A percentile compares a stretch with the other conserved stretches of the same genome.
Evolutionary conservation across 2,888 invertebrate genomes (phyloP).

Genomic region (Conchocele bisecta): DNA sequence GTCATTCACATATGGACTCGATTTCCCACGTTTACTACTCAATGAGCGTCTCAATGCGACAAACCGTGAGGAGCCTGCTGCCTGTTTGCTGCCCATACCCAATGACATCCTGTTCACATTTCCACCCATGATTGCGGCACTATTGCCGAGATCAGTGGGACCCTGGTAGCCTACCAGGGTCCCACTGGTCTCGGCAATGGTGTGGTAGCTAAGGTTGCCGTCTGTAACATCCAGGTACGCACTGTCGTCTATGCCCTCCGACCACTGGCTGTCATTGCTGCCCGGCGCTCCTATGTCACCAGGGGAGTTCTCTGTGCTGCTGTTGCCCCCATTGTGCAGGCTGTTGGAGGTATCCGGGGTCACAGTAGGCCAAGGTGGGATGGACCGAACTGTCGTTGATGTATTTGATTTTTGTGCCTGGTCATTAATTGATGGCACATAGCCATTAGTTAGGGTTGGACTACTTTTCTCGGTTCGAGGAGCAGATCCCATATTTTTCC

Average conservation of each 20-base stretch:
- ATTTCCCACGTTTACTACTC: not conserved
- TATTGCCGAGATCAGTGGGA: not conserved
- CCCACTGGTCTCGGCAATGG: not conserved
- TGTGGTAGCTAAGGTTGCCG: not conserved
- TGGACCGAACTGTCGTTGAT: too few relatives aligned
- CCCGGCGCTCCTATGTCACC: conserved; percentile 24
- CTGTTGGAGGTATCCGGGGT: too few relatives aligned
- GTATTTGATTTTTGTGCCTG: too few relatives aligned
- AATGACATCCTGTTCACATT: too few relatives aligned
- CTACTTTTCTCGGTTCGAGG: too few relatives aligned
- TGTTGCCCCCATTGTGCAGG: too few relatives aligned
- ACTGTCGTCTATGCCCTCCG: conserved; percentile 59
- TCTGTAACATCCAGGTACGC: conserved; percentile 37
- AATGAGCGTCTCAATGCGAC: not conserved
- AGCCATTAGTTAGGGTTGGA: too few relatives aligned
- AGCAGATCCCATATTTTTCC: too few relatives aligned
- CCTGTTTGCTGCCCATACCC: not conserved
- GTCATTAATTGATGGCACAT: too few relatives aligned
- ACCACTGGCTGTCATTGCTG: conserved; percentile 56
- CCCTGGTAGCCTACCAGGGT: not conserved
- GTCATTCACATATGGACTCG: not conserved
- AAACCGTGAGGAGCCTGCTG: not conserved
- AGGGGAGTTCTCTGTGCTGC: too few relatives aligned
- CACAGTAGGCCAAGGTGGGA: too few relatives aligned
- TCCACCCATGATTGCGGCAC: not conserved